A percentile compares a stretch with the other conserved stretches of the same genome.
These are phyloP conservation scores for Apogon hyalosoma DNA, from an alignment of 2,797 vertebrate genomes.

Conservation along the genomic window DNA sequence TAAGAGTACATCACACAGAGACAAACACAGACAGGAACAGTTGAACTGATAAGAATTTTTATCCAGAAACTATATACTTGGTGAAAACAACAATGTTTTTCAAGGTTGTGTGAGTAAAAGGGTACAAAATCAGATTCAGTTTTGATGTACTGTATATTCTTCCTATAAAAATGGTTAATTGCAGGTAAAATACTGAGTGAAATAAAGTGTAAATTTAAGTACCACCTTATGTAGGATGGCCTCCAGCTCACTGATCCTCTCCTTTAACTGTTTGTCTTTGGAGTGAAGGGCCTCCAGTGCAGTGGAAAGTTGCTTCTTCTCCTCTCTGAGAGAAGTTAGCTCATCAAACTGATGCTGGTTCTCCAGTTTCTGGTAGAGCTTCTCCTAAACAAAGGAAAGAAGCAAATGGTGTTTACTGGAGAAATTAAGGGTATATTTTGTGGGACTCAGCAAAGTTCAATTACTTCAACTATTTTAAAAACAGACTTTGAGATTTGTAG, in stretches of 20 bases:
- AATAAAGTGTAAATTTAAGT: neutral
- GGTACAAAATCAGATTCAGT: too few relatives aligned
- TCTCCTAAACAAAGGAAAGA: conserved; percentile 80
- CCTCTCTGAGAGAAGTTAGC: conserved; percentile 74
- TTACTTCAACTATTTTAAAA: neutral
- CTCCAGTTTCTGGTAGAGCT: conserved; percentile 80
- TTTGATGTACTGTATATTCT: too few relatives aligned
- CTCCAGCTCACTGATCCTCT: conserved; percentile 84
- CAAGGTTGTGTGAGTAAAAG: neutral
- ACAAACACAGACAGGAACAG: conserved; percentile 6
- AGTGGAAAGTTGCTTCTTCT: conserved; percentile 82
- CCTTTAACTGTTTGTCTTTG: conserved; percentile 82
- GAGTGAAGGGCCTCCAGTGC: conserved; percentile 84
- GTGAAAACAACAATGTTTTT: neutral
- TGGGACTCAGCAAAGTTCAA: neutral
- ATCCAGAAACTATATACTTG: neutral
- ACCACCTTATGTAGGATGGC: conserved; percentile 88
- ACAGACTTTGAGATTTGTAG: too few relatives aligned
- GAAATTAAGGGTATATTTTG: neutral
- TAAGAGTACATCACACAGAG: neutral
- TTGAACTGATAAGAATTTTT: neutral
- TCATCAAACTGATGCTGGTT: conserved; percentile 80
- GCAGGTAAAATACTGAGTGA: neutral
- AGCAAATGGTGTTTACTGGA: neutral
- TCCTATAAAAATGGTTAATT: neutral